Evolutionary conservation across 1,140 invertebrate species (phyloP).

Genomic region (Hycleus cichorii): DNA sequence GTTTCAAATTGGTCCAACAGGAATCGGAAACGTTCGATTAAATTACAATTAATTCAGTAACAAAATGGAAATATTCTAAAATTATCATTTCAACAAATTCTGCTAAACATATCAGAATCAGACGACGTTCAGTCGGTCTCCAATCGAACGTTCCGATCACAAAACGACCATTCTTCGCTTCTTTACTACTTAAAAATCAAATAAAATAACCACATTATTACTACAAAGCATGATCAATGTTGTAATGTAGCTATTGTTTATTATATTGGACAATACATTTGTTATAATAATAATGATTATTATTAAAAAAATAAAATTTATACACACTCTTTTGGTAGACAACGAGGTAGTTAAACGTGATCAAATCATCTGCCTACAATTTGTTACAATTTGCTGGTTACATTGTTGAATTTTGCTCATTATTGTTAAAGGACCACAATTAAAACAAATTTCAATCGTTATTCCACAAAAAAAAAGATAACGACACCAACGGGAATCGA

Average conservation of each 20-base stretch:
- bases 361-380: conserved; percentile 12
- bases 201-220: too few relatives aligned
- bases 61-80: too few relatives aligned
- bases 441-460: background rate
- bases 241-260: conserved; percentile 6
- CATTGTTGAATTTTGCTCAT: background rate
- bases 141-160: too few relatives aligned
- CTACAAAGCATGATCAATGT: conserved; percentile 1
- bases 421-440: background rate
- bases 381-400: background rate
- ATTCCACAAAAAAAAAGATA: too few relatives aligned
- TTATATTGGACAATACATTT: conserved; percentile 14
- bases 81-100: too few relatives aligned
- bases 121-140: too few relatives aligned
- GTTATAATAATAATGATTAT: background rate
- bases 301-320: background rate
- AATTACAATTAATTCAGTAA: conserved; percentile 23
- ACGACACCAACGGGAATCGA: too few relatives aligned
- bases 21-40: conserved; percentile 86
- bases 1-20: conserved; percentile 82
- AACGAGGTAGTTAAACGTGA: conserved; percentile 12
- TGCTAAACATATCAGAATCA: too few relatives aligned
- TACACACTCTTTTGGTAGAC: conserved; percentile 10
- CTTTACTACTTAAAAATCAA: too few relatives aligned
- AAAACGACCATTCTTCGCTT: too few relatives aligned